Evolutionary conservation across 2,797 vertebrate species (phyloP), one percentile per base, ranked within the genome.

Genomic region (Loris lydekkerianus): DNA sequence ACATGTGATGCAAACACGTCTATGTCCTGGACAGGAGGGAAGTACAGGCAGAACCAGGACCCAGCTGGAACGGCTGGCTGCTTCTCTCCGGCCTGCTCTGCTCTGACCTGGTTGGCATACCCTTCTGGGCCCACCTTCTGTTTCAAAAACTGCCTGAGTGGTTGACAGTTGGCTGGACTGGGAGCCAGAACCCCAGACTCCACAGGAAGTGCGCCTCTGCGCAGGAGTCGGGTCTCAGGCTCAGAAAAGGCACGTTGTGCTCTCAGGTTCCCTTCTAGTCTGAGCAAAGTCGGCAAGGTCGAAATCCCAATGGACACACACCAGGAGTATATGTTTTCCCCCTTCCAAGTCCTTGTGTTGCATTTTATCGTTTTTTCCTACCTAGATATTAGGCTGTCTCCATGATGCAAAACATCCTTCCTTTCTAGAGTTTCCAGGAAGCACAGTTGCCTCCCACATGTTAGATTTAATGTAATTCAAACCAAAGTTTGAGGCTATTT

Each of bases 381-480:
- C 60, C 95, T 97, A 95, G 98, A 97, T 77, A 10, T 97, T 94
- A 97, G 97, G 89, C 97, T 93, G 97, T 96, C 97, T 98, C 97
- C 93, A 60, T 10, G 4, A 10, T 97, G 96, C 2, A 93, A 98
- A 98, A 98, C 97, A 97, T 96, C 96, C 97, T 98, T 98, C 97
- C 96, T 98, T 98, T 98, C 97, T 92, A 88, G 72, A 96, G 97
- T 98, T 98, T 98, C 98, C 97, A 98, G 98, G 98, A 99, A 98
- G 97, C 96, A 76, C 96, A 94, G 92, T 97, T 97, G 97, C 97
- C 98, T 98, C 98, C 98, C 97, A 98, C 98, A 97, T 98, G 98
- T 97, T 98, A 73, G 97, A 95, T 80, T 97, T 96, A 92, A 77
- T 81, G 97, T 95, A 98, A 98, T 98, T 98, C 97, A 98, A 97